phyloP scores from a whole-genome alignment of 2,797 vertebrate genomes.

The Gobionotothen gibberifrons region DNA sequence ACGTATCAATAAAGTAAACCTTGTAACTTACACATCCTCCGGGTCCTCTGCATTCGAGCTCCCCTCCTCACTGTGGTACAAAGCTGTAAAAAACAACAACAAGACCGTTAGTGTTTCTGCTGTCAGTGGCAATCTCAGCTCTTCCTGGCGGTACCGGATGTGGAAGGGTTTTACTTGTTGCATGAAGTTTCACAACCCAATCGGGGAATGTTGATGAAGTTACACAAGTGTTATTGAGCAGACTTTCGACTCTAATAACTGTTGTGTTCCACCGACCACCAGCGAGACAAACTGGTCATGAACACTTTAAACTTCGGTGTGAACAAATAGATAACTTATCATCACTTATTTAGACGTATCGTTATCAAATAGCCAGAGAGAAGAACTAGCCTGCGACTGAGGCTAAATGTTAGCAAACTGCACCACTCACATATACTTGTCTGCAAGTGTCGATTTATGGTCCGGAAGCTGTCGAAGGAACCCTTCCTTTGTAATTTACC shows the following conservation, averaged over 20 bases:
- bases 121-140: background rate
- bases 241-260: background rate
- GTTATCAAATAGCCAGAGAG: background rate
- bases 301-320: background rate
- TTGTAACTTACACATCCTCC: conserved; percentile 78
- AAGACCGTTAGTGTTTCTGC: background rate
- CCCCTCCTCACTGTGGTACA: conserved; percentile 68
- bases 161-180: conserved; percentile 35
- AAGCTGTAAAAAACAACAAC: conserved; percentile 58
- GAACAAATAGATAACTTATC: fast-evolving
- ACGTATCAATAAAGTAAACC: background rate
- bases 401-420: conserved; percentile 58
- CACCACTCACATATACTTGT: conserved; percentile 75
- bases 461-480: conserved; percentile 58
- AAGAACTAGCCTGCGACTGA: background rate
- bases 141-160: background rate
- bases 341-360: background rate
- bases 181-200: conserved; percentile 24
- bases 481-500: conserved; percentile 25
- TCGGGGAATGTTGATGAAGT: conserved; percentile 18
- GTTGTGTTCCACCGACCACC: background rate
- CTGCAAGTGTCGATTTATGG: conserved; percentile 76
- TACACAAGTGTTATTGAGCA: conserved; percentile 47
- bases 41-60: conserved; percentile 65
- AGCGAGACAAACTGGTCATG: background rate